These are phyloP conservation scores for Neodiprion pinetum DNA, from an alignment of 1,140 invertebrate species.

Conservation along the genomic window DNA sequence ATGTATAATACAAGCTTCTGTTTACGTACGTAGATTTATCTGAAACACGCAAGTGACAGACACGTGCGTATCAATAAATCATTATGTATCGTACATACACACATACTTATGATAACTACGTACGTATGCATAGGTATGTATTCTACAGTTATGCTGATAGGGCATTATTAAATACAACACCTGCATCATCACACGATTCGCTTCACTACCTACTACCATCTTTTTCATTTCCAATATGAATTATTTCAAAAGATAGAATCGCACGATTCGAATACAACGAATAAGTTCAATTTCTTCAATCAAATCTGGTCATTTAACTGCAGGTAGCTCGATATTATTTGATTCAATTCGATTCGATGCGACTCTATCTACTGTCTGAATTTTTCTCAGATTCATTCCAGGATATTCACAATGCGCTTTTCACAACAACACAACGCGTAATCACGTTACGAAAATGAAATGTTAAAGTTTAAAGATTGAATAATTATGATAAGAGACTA, in stretches of 20 bases:
- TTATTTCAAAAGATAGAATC: background rate
- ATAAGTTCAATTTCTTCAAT: too few relatives aligned
- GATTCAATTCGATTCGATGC: too few relatives aligned
- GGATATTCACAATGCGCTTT: background rate
- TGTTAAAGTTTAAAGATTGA: too few relatives aligned
- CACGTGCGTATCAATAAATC: background rate
- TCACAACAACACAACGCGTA: background rate
- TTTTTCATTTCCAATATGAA: background rate
- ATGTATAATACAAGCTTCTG: background rate
- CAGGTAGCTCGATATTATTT: too few relatives aligned
- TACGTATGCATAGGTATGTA: slow-evolving; percentile 2
- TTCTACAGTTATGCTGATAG: background rate
- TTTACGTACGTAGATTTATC: background rate
- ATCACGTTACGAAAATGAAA: too few relatives aligned
- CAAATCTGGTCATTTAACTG: too few relatives aligned
- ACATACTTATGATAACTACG: background rate
- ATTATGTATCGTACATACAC: too few relatives aligned
- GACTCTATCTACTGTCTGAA: background rate
- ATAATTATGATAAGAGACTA: too few relatives aligned
- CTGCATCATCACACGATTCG: background rate
- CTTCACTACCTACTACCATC: background rate
- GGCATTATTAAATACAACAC: background rate
- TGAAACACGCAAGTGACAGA: background rate
- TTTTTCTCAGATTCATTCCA: background rate
- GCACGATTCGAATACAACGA: background rate